A percentile compares a stretch with the other conserved stretches of the same genome.
Conservation (phyloP, 2,797 vertebrate species). For the Lepilemur septentrionalis region DNA sequence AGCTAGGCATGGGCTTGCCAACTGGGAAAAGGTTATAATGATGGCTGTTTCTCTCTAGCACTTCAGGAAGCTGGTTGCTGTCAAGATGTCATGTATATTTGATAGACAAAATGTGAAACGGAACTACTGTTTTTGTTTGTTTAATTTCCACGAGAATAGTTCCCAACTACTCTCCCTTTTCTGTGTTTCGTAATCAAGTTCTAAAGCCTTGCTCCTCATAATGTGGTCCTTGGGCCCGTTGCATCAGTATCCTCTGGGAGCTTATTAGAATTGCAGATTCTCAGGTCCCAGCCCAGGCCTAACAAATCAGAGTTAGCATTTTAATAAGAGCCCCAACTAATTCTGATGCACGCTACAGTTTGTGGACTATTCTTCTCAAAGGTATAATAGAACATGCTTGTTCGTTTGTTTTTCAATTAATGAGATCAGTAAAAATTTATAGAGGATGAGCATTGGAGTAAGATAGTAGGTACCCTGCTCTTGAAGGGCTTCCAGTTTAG, state of each 20-base stretch:
- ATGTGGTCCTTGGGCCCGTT: neutral
- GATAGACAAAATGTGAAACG: conserved; percentile 55
- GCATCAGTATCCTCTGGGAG: neutral
- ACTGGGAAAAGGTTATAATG: conserved; percentile 64
- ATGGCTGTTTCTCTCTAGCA: conserved; percentile 66
- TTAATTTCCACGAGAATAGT: conserved; percentile 23
- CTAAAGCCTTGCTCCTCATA: neutral
- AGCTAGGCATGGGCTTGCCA: neutral
- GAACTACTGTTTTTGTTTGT: neutral
- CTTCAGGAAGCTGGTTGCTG: conserved; percentile 63
- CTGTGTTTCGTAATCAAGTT: neutral
- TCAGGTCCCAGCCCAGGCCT: neutral
- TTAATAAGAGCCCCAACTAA: neutral
- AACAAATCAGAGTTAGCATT: neutral
- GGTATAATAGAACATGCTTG: neutral
- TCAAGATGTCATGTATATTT: conserved; percentile 14
- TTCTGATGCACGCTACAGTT: neutral
- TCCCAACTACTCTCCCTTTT: neutral
- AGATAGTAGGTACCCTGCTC: neutral
- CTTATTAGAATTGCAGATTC: neutral
- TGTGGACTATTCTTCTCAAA: neutral
- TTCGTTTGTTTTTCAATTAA: neutral
- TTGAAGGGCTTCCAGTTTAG: neutral
- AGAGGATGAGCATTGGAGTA: neutral
- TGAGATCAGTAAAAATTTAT: neutral